Percentiles rank a stretch among this genome's conserved stretches.
phyloP scores from a whole-genome alignment of 2,888 invertebrate species.

The Cheilosia grossa region DNA sequence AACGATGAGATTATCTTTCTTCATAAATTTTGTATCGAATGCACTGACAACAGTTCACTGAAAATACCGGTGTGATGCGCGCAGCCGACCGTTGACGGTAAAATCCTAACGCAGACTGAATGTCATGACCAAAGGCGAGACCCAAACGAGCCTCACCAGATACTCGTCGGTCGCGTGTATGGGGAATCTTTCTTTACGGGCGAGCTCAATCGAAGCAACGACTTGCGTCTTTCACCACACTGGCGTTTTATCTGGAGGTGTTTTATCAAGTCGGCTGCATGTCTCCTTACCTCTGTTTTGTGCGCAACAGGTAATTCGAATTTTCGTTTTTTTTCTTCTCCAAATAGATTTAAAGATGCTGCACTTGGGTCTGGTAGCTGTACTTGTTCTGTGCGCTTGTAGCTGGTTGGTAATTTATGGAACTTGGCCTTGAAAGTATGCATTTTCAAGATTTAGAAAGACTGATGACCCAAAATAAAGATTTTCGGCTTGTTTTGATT shows the following conservation, averaged over 20 bases:
- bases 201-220: not conserved
- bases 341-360: no score
- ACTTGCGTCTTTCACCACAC: not conserved
- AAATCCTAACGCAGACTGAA: conserved; percentile 72
- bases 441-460: no score
- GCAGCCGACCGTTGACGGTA: conserved; percentile 66
- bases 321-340: not conserved
- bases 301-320: conserved; percentile 33
- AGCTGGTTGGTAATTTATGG: no score
- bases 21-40: conserved; percentile 17
- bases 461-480: no score
- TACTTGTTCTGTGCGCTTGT: no score
- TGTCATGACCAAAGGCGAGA: conserved; percentile 70
- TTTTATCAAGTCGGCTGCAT: conserved; percentile 4
- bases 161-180: conserved; percentile 4
- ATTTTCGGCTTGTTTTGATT: no score
- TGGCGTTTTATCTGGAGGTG: conserved; percentile 17
- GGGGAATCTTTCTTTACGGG: conserved; percentile 22
- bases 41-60: conserved; percentile 40
- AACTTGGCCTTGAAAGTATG: no score
- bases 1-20: conserved; percentile 25
- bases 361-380: no score
- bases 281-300: conserved; percentile 39
- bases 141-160: conserved; percentile 47
- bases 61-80: conserved; percentile 24